These are phyloP conservation scores for Otolemur crassicaudatus DNA, from an alignment of 2,797 vertebrate species.

Conservation along the genomic window DNA sequence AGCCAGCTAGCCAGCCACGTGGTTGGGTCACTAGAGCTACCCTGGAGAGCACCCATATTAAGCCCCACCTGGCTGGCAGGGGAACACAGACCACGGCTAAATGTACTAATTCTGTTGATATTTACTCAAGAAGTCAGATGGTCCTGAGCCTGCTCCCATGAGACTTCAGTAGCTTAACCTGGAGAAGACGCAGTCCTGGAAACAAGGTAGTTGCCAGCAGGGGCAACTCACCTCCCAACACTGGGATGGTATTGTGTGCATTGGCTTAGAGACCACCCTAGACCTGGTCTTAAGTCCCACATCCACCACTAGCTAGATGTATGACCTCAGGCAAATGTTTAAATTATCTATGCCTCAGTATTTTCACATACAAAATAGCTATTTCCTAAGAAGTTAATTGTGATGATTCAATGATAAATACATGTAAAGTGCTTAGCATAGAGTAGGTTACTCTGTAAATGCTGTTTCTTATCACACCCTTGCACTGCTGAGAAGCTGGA, in stretches of 20 bases:
- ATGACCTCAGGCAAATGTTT: background rate
- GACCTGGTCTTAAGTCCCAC: background rate
- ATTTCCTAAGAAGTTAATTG: background rate
- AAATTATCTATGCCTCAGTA: background rate
- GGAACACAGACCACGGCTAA: background rate
- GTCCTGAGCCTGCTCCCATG: background rate
- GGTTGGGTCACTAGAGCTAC: background rate
- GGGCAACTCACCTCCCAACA: background rate
- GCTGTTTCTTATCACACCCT: background rate
- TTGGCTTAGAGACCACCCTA: background rate
- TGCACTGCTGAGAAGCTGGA: background rate
- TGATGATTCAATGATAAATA: constrained; percentile 25
- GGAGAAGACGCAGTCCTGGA: background rate
- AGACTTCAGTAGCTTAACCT: background rate
- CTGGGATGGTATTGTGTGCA: background rate
- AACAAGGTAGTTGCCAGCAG: background rate
- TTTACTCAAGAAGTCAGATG: background rate
- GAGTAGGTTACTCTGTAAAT: constrained; percentile 23
- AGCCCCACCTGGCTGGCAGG: background rate
- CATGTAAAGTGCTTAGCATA: background rate
- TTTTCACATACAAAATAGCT: constrained; percentile 44
- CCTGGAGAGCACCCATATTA: background rate
- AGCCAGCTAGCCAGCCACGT: background rate
- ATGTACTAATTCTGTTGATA: background rate
- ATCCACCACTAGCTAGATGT: background rate